Evolutionary conservation across 2,113 vertebrate genomes (phyloP).

Genomic region (Nycticryphes semicollaris): DNA sequence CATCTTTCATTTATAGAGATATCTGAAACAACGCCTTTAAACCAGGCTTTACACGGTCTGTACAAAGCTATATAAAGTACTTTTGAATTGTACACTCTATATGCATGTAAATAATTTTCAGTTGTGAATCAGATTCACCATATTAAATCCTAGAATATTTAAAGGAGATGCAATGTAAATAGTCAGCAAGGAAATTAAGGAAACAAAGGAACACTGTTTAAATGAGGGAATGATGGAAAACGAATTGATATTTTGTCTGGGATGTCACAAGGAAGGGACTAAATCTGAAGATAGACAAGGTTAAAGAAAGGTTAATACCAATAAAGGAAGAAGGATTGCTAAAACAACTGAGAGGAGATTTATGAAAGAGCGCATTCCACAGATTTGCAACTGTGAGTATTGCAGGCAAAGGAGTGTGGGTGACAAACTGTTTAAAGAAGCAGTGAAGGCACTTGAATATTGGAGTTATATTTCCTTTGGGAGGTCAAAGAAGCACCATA

Average conservation of each 20-base stretch:
- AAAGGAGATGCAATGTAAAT: slow-evolving; percentile 3
- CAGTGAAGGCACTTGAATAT: slow-evolving; percentile 2
- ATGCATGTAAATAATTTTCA: background rate
- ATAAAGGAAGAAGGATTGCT: slow-evolving; percentile 58
- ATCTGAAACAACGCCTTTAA: background rate
- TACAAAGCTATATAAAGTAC: background rate
- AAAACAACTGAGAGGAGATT: slow-evolving; percentile 37
- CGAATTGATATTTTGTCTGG: slow-evolving; percentile 17
- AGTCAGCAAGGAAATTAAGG: background rate
- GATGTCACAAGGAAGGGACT: slow-evolving; percentile 9
- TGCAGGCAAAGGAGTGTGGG: slow-evolving; percentile 11
- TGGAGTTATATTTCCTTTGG: slow-evolving; percentile 12
- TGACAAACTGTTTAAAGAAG: slow-evolving; percentile 52
- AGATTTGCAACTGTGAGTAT: background rate
- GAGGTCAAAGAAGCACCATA: slow-evolving; percentile 29
- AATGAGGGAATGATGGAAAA: slow-evolving; percentile 31
- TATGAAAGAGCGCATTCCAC: slow-evolving; percentile 41
- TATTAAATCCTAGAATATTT: background rate
- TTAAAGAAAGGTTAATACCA: slow-evolving; percentile 62
- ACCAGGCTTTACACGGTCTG: background rate
- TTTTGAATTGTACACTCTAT: background rate
- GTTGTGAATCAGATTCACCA: background rate
- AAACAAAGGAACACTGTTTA: background rate
- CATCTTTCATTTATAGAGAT: background rate
- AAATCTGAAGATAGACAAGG: slow-evolving; percentile 47